Evolutionary conservation across 2,888 invertebrate species (phyloP), one percentile per base, ranked within the genome.

Genomic region (Drosophila sordidula): DNA sequence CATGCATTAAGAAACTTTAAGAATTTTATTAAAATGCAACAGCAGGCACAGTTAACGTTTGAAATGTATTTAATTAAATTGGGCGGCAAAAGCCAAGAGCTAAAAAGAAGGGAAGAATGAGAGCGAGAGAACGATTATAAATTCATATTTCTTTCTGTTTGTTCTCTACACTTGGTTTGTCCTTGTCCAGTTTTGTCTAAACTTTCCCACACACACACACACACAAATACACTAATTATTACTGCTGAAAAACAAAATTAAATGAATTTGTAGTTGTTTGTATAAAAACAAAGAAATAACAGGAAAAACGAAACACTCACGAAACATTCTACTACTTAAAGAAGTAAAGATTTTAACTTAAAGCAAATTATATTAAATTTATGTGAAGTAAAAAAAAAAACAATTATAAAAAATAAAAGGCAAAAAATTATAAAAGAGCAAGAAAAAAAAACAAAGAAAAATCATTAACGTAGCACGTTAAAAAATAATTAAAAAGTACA

Each of bases 321-420:
- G 62, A 70, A 78, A 78, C 78, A 78, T 78, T 78, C 78, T 78
- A 78, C 58, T 67, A 80, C 68, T 80, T 78, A 74, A 78, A 70
- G 63, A 68, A 76, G 62, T 70, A 70, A 68, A 66, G 80, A 77
- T 80, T 80, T 80, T 80, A 78, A 75, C 73, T 65, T 75, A 75
- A 76, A 63, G 64, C 62, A 64, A 78, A 75, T 77, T 72, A 71
- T 58, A 66, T 61, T 57, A 61, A 61, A 72, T 57, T 67, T 66
- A 67, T 67, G 67, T 51, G 67, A 75, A 66, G 6, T n/a, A 34
- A 26, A 16, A 61, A 50, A 52, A 57, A 49, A 29, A 52, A 39
- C 38, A 39, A 51, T 38, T 34, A 46, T 38, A 55, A 25, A 34
- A 36, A 36, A 14, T 36, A 56, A 58, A 42, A 56, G 25, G 32